Evolutionary conservation across 2,113 vertebrate species (phyloP).

Genomic region (Nyctereutes procyonoides): DNA sequence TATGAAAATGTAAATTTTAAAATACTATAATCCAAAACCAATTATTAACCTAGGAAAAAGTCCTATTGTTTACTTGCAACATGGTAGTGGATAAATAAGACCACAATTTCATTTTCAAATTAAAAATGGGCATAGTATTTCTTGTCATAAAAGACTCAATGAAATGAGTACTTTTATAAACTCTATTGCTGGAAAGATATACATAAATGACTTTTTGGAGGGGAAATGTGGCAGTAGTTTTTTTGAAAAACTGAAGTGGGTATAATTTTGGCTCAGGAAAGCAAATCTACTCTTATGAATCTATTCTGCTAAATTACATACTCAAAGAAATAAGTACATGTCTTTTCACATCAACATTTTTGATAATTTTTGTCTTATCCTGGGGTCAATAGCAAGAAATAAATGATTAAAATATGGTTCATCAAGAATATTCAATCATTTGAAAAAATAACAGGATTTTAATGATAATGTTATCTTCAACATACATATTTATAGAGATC

Average conservation of each 20-base stretch:
- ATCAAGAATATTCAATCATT: not conserved
- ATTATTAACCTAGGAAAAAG: not conserved
- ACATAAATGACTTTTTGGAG: not conserved
- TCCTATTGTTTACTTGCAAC: not conserved
- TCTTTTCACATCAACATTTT: not conserved
- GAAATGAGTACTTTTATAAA: not conserved
- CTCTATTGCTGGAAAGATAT: not conserved
- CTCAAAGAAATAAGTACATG: not conserved
- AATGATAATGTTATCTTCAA: not conserved
- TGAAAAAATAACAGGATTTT: not conserved
- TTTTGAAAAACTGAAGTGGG: not conserved
- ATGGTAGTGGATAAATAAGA: not conserved
- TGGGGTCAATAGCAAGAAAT: not conserved
- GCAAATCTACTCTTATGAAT: not conserved
- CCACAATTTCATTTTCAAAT: not conserved
- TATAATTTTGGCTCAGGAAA: not conserved
- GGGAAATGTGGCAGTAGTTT: not conserved
- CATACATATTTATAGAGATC: not conserved
- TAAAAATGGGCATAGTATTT: not conserved
- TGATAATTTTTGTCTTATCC: not conserved
- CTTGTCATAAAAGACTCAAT: not conserved
- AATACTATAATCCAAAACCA: not conserved
- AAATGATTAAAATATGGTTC: not conserved
- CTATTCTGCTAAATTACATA: not conserved
- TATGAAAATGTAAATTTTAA: not conserved